Conservation (phyloP, 1,140 invertebrate species). For the Ostrea edulis region DNA sequence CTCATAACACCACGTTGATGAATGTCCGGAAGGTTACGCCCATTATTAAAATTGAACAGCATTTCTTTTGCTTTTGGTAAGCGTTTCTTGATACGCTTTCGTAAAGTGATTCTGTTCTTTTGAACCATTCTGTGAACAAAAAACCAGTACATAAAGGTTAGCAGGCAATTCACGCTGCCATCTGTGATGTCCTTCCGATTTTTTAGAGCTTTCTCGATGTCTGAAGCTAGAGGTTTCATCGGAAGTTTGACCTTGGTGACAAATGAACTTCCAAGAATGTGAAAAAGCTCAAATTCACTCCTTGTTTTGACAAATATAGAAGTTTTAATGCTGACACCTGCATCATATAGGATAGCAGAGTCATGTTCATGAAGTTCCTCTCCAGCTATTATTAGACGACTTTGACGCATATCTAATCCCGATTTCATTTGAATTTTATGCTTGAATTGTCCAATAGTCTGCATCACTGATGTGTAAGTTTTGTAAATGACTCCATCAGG, state of each 20-base stretch:
- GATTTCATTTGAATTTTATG: slow-evolving; percentile 72
- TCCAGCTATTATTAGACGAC: slow-evolving; percentile 66
- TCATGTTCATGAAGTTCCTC: slow-evolving; percentile 61
- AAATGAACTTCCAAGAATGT: slow-evolving; percentile 64
- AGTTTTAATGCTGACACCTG: slow-evolving; percentile 64
- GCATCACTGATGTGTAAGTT: slow-evolving; percentile 65
- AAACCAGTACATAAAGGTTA: slow-evolving; percentile 73
- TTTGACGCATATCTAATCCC: slow-evolving; percentile 64
- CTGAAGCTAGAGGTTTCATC: slow-evolving; percentile 50
- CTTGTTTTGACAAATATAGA: slow-evolving; percentile 68
- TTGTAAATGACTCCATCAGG: slow-evolving; percentile 71
- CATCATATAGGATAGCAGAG: slow-evolving; percentile 64
- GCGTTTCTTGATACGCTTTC: slow-evolving; percentile 47
- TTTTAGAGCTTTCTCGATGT: slow-evolving; percentile 68
- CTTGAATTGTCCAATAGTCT: slow-evolving; percentile 67
- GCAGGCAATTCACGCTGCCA: slow-evolving; percentile 69
- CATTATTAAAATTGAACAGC: neutral
- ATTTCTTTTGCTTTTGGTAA: slow-evolving; percentile 59
- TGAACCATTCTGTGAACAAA: slow-evolving; percentile 54
- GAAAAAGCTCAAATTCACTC: slow-evolving; percentile 61
- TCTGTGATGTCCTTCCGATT: slow-evolving; percentile 68
- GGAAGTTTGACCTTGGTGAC: slow-evolving; percentile 69
- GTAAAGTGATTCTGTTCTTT: slow-evolving; percentile 28
- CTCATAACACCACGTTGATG: neutral
- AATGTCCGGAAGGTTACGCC: neutral